Evolutionary conservation across 2,888 invertebrate genomes (phyloP), one percentile per base, ranked within the genome.

Genomic region (Nephrocerus scutellatus): DNA sequence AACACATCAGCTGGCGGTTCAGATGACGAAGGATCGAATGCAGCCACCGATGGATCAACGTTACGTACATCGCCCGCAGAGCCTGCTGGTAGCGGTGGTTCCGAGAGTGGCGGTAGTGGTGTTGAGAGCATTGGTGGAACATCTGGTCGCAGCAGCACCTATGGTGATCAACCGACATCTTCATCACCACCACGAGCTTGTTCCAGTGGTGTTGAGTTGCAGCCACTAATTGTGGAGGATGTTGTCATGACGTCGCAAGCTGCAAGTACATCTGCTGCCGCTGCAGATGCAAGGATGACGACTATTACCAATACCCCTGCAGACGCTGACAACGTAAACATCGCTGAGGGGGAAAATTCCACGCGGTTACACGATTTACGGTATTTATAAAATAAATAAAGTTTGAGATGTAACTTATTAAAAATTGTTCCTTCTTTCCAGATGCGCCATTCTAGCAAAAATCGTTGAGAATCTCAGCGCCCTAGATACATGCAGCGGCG

Each of bases 41-140:
- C 91, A 7, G 92, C 92, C 2, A 93, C 91, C 0, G 93, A 93
- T 66, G 92, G 92, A 39, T 91, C 90, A 32, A 92, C 92, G 0
- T 72, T 93, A 44, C 79, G 91, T 39, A 85, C 85, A 4, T 86
- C 85, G 0, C 86, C 86, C 2, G 84, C 84, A 1, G 86, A 87
- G 60, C 84, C 83, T 53, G 76, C 73, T 3, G 82, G 78, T 37
- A 76, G 76, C 49, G 75, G 76, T 43, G 88, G 86, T 37, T 87
- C 86, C 9, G 92, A 92, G 62, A 90, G 89, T 66, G 91, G 90
- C 21, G 91, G 88, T 41, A 90, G 90, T 57, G 90, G 85, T 19
- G 88, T 87, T 18, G 92, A 92, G 60, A 91, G 90, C 59, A 88
- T 91, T 54, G 86, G 86, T 15, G 89, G 91, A n/a, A 89, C 86